Evolutionary conservation across 2,888 invertebrate genomes (phyloP).

Genomic region (Rhingia campestris): DNA sequence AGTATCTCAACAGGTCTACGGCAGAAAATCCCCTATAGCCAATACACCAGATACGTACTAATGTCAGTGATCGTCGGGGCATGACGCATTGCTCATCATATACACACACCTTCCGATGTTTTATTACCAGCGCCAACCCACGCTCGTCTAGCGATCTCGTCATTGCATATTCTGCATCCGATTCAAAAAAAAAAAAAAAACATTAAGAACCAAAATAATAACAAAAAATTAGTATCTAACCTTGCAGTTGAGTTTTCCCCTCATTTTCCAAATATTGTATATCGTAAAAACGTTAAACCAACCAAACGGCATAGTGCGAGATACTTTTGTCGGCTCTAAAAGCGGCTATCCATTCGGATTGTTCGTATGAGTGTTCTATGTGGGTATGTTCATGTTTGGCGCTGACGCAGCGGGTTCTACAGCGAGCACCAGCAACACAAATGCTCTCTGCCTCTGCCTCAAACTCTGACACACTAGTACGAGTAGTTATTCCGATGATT

Average conservation of each 20-base stretch:
- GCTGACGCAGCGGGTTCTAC: constrained; percentile 32
- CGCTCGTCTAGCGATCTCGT: constrained; percentile 22
- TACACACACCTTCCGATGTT: constrained; percentile 5
- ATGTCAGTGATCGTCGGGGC: constrained; percentile 37
- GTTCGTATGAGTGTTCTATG: constrained; percentile 1
- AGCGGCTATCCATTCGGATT: no score
- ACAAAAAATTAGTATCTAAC: neutral
- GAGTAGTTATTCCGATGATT: constrained; percentile 62
- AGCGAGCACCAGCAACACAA: constrained; percentile 36
- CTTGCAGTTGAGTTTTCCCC: constrained; percentile 14
- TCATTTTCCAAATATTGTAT: constrained; percentile 23
- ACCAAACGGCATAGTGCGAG: constrained; percentile 16
- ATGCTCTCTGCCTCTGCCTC: constrained; percentile 5
- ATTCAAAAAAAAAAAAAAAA: constrained; percentile 1
- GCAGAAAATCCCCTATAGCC: neutral
- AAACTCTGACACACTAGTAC: constrained; percentile 23
- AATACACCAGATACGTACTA: constrained; percentile 13
- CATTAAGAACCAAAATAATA: neutral
- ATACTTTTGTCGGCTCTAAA: constrained; percentile 36
- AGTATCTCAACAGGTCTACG: constrained; percentile 30
- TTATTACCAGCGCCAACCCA: constrained; percentile 12
- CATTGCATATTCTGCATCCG: constrained; percentile 44
- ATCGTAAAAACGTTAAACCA: constrained; percentile 41
- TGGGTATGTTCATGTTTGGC: constrained; percentile 38
- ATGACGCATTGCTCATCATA: constrained; percentile 42